phyloP scores from a whole-genome alignment of 37 sponge, comb jelly and placozoan species.

The Corticium candelabrum region DNA sequence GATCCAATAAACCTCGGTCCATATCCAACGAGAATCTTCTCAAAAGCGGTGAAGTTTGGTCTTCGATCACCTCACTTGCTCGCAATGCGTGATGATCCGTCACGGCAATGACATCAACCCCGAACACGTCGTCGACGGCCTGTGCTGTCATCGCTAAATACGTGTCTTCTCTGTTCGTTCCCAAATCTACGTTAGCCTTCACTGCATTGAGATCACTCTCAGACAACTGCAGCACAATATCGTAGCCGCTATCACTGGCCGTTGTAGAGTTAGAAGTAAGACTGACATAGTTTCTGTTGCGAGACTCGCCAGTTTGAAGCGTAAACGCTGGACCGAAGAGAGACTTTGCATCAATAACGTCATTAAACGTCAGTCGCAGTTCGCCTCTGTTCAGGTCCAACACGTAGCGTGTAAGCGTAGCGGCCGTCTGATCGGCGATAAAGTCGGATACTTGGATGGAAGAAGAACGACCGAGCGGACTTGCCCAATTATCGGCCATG shows the following conservation, averaged over 20 bases:
- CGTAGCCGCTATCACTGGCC: conserved; percentile 55
- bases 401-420: conserved; percentile 46
- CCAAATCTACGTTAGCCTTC: background rate
- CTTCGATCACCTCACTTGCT: background rate
- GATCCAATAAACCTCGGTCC: conserved; percentile 56
- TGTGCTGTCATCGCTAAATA: conserved; percentile 12
- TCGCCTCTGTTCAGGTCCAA: conserved; percentile 67
- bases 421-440: conserved; percentile 36
- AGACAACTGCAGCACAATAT: background rate
- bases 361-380: conserved; percentile 82
- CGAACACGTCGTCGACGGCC: background rate
- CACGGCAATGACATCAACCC: background rate
- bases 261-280: conserved; percentile 42
- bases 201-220: background rate
- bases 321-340: conserved; percentile 58
- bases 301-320: conserved; percentile 28
- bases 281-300: conserved; percentile 22
- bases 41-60: background rate
- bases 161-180: background rate
- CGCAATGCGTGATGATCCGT: background rate
- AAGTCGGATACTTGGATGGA: conserved; percentile 35
- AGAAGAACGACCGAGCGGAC: conserved; percentile 7
- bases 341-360: conserved; percentile 59
- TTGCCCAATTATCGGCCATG: conserved; percentile 63
- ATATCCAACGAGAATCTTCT: conserved; percentile 56